These are phyloP conservation scores for Ochlodes sylvanus DNA, from an alignment of 2,888 invertebrate species.

Conservation along the genomic window DNA sequence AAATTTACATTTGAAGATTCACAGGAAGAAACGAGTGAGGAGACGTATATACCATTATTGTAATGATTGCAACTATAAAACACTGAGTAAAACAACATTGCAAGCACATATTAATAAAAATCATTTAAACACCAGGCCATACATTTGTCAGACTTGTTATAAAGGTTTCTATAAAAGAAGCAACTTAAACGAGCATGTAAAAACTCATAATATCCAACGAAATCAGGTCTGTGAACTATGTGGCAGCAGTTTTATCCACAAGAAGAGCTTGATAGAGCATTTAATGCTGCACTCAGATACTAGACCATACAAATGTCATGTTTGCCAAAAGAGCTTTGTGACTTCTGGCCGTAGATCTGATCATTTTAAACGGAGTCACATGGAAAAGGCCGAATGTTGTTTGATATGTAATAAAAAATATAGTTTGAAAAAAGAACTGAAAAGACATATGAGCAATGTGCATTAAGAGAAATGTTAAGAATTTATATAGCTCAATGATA, in stretches of 20 bases:
- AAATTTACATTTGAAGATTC: slow-evolving; percentile 42
- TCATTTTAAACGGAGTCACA: slow-evolving; percentile 64
- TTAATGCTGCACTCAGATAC: slow-evolving; percentile 59
- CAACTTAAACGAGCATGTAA: slow-evolving; percentile 58
- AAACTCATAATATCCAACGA: slow-evolving; percentile 53
- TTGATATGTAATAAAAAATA: slow-evolving; percentile 63
- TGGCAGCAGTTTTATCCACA: slow-evolving; percentile 58
- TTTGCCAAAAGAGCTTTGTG: slow-evolving; percentile 59
- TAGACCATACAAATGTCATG: slow-evolving; percentile 60
- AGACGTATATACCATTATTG: slow-evolving; percentile 51
- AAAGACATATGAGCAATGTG: slow-evolving; percentile 56
- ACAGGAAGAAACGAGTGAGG: slow-evolving; percentile 41
- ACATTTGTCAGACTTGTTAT: slow-evolving; percentile 56
- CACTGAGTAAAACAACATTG: slow-evolving; percentile 55
- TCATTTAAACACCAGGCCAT: slow-evolving; percentile 59
- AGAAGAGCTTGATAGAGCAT: slow-evolving; percentile 62
- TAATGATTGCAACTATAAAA: slow-evolving; percentile 55
- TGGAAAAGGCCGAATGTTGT: slow-evolving; percentile 58
- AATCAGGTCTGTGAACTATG: slow-evolving; percentile 64
- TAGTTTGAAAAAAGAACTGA: slow-evolving; percentile 63
- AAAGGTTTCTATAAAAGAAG: slow-evolving; percentile 66
- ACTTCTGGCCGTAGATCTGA: slow-evolving; percentile 62
- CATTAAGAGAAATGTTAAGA: background rate
- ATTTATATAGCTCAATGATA: background rate
- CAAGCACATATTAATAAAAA: slow-evolving; percentile 64